Conservation (phyloP, 2,888 invertebrate genomes). For the Plebejus argus region DNA sequence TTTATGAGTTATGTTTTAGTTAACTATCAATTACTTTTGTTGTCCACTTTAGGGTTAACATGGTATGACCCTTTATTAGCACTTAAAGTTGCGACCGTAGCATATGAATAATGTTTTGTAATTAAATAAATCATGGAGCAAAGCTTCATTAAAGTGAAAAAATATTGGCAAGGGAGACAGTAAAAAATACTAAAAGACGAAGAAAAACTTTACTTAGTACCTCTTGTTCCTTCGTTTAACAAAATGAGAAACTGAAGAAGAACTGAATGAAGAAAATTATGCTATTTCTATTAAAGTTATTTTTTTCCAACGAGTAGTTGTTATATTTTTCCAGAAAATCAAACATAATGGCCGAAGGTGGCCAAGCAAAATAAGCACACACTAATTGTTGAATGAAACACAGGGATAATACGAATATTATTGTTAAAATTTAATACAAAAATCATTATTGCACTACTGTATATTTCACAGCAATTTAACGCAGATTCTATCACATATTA, state of each 20-base stretch:
- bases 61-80: conserved; percentile 1
- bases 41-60: background rate
- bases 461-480: too few relatives aligned
- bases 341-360: too few relatives aligned
- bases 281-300: too few relatives aligned
- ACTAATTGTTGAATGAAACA: too few relatives aligned
- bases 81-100: background rate
- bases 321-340: background rate
- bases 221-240: too few relatives aligned
- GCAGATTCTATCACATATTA: too few relatives aligned
- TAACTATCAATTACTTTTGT: background rate
- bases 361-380: too few relatives aligned
- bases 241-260: too few relatives aligned
- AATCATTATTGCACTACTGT: too few relatives aligned
- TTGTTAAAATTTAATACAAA: background rate
- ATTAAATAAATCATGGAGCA: background rate
- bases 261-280: too few relatives aligned
- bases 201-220: too few relatives aligned
- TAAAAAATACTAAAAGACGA: background rate
- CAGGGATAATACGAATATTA: background rate
- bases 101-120: background rate
- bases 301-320: too few relatives aligned
- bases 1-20: background rate
- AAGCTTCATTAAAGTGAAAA: background rate
- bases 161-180: background rate